Evolutionary conservation across 2,113 vertebrate species (phyloP).

Genomic region (Hippoglossus stenolepis): DNA sequence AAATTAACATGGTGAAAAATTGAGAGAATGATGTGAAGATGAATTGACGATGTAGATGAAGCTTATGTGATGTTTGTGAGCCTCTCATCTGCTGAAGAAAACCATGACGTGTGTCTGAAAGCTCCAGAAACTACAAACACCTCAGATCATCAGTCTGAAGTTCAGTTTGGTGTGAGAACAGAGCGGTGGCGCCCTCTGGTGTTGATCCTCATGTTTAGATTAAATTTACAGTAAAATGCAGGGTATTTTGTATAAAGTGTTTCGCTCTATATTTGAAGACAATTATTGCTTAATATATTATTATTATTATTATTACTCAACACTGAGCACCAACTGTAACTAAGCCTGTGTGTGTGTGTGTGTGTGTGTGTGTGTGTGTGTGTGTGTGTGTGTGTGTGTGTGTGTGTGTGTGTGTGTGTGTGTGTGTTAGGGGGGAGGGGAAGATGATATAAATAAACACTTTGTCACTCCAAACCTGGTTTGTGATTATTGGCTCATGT

Average conservation of each 20-base stretch:
- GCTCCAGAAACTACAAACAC: not conserved
- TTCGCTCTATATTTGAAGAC: slow-evolving; percentile 65
- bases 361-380: not conserved
- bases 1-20: no score
- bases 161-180: not conserved
- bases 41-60: no score
- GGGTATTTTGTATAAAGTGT: slow-evolving; percentile 71
- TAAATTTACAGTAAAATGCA: slow-evolving; percentile 52
- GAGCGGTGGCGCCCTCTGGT: slow-evolving; percentile 23
- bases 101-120: not conserved
- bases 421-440: not conserved
- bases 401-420: not conserved
- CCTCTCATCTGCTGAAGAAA: not conserved
- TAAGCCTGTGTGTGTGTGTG: slow-evolving; percentile 22
- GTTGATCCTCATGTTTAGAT: not conserved
- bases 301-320: slow-evolving; percentile 28
- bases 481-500: slow-evolving; percentile 4
- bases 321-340: slow-evolving; percentile 66
- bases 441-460: slow-evolving; percentile 47
- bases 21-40: no score
- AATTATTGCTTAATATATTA: slow-evolving; percentile 37
- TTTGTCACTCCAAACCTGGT: slow-evolving; percentile 48
- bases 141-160: not conserved
- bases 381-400: slow-evolving; percentile 33
- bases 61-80: not conserved